A percentile compares a stretch with the other conserved stretches of the same genome.
Evolutionary conservation across 2,888 invertebrate species (phyloP).

Genomic region (Homarus gammarus): DNA sequence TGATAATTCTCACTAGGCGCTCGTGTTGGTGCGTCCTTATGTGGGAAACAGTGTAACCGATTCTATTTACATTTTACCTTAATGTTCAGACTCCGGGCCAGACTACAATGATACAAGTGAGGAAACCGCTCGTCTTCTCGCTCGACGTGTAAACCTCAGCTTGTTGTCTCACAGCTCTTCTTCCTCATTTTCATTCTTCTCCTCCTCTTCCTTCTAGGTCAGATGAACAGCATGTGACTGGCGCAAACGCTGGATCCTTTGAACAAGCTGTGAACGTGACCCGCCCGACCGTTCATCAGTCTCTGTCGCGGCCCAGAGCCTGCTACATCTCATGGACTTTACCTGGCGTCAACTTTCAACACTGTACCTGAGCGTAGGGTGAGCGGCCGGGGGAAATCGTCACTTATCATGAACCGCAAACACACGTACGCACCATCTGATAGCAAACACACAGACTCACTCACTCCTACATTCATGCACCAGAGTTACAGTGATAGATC

Average conservation of each 20-base stretch:
- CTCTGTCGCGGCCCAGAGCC: conserved; percentile 18
- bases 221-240: conserved; percentile 29
- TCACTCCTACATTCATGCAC: neutral
- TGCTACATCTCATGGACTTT: neutral
- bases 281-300: conserved; percentile 26
- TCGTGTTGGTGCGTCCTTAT: conserved; percentile 25
- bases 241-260: conserved; percentile 18
- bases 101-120: conserved; percentile 36
- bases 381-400: neutral
- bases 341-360: neutral
- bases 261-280: conserved; percentile 35
- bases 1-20: conserved; percentile 33
- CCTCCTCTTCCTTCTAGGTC: conserved; percentile 15
- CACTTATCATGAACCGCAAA: neutral
- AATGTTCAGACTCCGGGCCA: conserved; percentile 35
- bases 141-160: neutral
- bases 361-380: neutral
- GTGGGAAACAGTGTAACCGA: conserved; percentile 29
- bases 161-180: neutral
- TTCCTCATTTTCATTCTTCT: conserved; percentile 10
- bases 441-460: neutral
- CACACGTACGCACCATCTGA: neutral
- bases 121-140: conserved; percentile 29
- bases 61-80: conserved; percentile 35
- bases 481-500: too few relatives aligned